Evolutionary conservation across 2,888 invertebrate genomes (phyloP).

Genomic region (Plebejus melissa): DNA sequence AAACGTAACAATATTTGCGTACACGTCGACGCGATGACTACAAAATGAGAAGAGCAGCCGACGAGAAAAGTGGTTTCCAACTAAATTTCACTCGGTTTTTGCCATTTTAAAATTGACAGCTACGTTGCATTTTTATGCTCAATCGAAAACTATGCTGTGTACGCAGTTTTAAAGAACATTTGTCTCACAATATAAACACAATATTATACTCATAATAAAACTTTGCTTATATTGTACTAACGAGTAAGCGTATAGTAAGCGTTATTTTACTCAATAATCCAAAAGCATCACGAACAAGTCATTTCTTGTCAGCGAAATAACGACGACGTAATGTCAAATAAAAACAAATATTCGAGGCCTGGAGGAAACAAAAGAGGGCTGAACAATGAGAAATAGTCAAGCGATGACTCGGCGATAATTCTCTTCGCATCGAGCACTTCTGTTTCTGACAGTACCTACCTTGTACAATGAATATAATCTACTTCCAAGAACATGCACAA

Average conservation of each 20-base stretch:
- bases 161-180: background rate
- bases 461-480: conserved; percentile 30
- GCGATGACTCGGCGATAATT: conserved; percentile 16
- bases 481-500: conserved; percentile 42
- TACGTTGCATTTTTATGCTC: background rate
- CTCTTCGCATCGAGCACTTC: conserved; percentile 7
- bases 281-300: background rate
- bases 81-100: background rate
- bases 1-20: conserved; percentile 27
- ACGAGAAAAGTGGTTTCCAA: background rate
- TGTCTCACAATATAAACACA: background rate
- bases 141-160: background rate
- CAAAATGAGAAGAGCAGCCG: conserved; percentile 20
- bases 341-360: conserved; percentile 19
- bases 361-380: conserved; percentile 18
- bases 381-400: conserved; percentile 26
- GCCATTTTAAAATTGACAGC: conserved; percentile 1
- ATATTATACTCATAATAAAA: background rate
- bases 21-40: conserved; percentile 26
- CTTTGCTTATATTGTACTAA: background rate
- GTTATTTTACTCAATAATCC: background rate
- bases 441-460: conserved; percentile 27
- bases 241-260: background rate
- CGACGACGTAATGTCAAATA: conserved; percentile 17
- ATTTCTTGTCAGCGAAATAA: conserved; percentile 10